phyloP scores from a whole-genome alignment of 2,113 vertebrate genomes.

The Nothocercus julius region DNA sequence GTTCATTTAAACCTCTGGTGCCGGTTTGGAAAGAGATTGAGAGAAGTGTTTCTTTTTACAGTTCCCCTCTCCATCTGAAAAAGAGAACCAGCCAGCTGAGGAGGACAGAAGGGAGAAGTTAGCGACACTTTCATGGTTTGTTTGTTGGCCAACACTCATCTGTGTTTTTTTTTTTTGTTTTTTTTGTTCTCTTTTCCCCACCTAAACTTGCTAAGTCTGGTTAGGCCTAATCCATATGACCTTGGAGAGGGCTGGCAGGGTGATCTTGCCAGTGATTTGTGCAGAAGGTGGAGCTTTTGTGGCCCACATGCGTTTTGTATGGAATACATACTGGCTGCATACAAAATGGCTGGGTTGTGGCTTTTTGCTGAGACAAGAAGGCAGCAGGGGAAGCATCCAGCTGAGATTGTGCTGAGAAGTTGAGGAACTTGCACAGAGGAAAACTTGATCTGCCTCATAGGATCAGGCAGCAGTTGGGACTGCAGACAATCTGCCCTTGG shows the following conservation, averaged over 20 bases:
- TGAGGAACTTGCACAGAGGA: neutral
- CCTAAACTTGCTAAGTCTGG: neutral
- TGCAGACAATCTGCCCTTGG: neutral
- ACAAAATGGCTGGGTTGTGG: neutral
- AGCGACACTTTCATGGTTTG: neutral
- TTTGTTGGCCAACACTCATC: neutral
- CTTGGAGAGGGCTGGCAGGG: neutral
- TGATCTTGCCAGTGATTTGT: neutral
- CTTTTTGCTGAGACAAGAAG: neutral
- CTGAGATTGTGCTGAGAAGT: neutral
- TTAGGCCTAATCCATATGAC: neutral
- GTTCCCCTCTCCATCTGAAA: slow-evolving; percentile 65
- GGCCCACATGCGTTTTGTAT: neutral
- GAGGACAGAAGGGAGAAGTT: slow-evolving; percentile 59
- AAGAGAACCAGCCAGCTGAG: slow-evolving; percentile 45
- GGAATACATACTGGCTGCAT: neutral
- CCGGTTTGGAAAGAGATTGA: slow-evolving; percentile 61
- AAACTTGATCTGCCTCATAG: neutral
- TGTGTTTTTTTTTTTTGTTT: too few relatives aligned
- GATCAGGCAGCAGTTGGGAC: neutral
- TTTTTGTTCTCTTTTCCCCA: neutral
- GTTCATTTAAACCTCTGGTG: neutral
- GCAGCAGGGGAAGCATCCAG: neutral
- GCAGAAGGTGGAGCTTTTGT: neutral
- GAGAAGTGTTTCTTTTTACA: slow-evolving; percentile 30